Conservation (phyloP, 2,113 vertebrate genomes). For the Capreolus pygargus region DNA sequence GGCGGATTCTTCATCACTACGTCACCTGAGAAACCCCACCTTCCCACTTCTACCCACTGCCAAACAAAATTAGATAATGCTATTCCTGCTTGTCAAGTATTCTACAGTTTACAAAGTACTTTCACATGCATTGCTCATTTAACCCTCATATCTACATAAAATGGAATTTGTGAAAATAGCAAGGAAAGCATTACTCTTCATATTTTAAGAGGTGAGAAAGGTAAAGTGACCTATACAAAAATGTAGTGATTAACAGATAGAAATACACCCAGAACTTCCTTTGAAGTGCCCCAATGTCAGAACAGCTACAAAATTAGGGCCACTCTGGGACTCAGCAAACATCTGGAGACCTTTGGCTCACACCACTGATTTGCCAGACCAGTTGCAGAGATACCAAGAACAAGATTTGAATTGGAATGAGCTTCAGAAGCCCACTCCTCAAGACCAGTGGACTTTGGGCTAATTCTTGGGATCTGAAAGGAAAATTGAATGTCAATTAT, state of each 20-base stretch:
- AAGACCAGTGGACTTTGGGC: background rate
- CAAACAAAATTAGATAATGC: slow-evolving; percentile 8
- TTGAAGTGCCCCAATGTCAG: background rate
- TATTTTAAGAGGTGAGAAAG: slow-evolving; percentile 22
- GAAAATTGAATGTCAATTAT: background rate
- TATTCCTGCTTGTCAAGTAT: background rate
- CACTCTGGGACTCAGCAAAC: background rate
- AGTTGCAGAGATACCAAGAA: background rate
- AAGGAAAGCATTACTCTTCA: background rate
- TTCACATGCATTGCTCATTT: background rate
- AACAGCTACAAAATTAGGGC: background rate
- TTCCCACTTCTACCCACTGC: background rate
- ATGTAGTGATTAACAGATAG: background rate
- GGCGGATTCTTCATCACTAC: background rate
- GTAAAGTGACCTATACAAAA: background rate
- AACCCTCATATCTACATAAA: background rate
- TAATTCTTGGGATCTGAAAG: background rate
- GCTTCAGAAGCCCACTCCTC: background rate
- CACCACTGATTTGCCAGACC: background rate
- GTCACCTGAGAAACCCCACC: background rate
- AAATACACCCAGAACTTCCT: background rate
- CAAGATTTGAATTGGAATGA: background rate
- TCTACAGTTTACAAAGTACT: background rate
- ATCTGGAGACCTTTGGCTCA: background rate
- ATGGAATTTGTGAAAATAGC: background rate